These are phyloP conservation scores for Ramphastos sulfuratus DNA, from an alignment of 2,113 vertebrate genomes.

Conservation along the genomic window DNA sequence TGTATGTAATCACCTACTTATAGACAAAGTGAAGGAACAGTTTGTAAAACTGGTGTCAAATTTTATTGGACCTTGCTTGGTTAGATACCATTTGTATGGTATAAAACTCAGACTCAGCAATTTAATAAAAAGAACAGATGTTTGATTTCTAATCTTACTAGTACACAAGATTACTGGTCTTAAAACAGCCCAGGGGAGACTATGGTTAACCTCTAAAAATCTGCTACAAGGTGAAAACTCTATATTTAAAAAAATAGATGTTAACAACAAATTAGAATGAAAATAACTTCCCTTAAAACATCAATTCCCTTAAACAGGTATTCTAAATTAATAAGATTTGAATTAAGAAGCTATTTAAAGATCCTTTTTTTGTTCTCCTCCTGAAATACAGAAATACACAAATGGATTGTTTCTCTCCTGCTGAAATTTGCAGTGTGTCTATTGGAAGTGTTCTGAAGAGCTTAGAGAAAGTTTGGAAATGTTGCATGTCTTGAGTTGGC, in stretches of 20 bases:
- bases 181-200: not conserved
- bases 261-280: not conserved
- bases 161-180: not conserved
- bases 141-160: not conserved
- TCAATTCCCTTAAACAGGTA: not conserved
- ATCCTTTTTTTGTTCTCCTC: not conserved
- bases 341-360: not conserved
- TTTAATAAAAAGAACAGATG: conserved; percentile 27
- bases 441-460: not conserved
- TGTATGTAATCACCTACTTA: not conserved
- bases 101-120: not conserved
- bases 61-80: conserved; percentile 29
- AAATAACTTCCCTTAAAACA: not conserved
- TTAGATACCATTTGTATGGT: conserved; percentile 17
- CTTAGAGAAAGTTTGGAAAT: not conserved
- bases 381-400: not conserved
- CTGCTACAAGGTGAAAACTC: conserved; percentile 22
- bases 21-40: not conserved
- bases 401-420: not conserved
- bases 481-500: not conserved
- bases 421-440: not conserved
- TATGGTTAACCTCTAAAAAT: not conserved
- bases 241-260: not conserved
- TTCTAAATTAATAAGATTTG: not conserved
- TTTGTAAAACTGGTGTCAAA: not conserved